A percentile compares a stretch with the other conserved stretches of the same genome.
Evolutionary conservation across 2,113 vertebrate genomes (phyloP).

Genomic region (Pongo pygmaeus): DNA sequence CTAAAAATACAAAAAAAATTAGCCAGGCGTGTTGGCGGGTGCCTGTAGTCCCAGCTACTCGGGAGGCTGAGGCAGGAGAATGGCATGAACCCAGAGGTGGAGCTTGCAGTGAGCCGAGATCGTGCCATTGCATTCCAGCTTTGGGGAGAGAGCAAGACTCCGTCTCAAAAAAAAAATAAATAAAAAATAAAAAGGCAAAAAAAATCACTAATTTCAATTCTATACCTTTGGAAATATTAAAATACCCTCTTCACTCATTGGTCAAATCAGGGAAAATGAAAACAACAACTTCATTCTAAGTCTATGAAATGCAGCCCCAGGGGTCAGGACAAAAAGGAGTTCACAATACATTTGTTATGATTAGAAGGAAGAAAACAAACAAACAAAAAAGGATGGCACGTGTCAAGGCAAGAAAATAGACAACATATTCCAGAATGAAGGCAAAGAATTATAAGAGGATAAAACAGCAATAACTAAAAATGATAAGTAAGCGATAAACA

Average conservation of each 20-base stretch:
- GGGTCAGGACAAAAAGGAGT: background rate
- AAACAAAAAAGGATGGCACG: background rate
- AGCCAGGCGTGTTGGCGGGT: too few species aligned
- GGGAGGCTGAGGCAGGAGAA: too few species aligned
- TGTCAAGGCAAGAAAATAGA: background rate
- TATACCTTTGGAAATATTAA: background rate
- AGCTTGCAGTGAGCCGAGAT: too few species aligned
- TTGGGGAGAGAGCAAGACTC: too few species aligned
- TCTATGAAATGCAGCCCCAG: background rate
- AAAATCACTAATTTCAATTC: background rate
- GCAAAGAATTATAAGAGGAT: background rate
- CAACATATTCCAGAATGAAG: background rate
- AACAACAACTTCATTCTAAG: rapidly evolving
- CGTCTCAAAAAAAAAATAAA: too few species aligned
- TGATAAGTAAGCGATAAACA: rapidly evolving
- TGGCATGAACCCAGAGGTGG: too few species aligned
- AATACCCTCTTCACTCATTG: too few species aligned
- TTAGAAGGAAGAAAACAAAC: background rate
- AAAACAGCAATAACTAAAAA: background rate
- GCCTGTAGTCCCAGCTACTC: too few species aligned
- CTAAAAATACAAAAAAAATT: too few species aligned
- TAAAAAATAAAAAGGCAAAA: background rate
- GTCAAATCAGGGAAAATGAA: background rate
- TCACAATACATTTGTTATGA: too few species aligned
- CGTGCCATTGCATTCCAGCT: too few species aligned